phyloP scores from a whole-genome alignment of 2,888 invertebrate genomes.

The Drosophila picticornis region DNA sequence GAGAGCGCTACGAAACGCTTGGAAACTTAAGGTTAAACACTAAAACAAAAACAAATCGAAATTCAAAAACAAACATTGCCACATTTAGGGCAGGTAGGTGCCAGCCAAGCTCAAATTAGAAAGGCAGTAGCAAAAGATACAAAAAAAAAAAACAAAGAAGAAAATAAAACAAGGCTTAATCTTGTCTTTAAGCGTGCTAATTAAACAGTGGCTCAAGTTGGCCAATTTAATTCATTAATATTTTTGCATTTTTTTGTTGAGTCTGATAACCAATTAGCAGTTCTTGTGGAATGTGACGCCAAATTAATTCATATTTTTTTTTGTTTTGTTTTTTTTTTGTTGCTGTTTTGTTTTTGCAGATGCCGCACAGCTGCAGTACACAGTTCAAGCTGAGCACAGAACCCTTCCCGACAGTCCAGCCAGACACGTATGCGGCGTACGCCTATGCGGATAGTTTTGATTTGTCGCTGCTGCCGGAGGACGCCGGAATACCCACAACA shows the following conservation, averaged over 20 bases:
- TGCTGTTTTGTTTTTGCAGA: conserved; percentile 49
- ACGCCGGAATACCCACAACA: conserved; percentile 82
- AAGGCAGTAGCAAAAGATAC: conserved; percentile 50
- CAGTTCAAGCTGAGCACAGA: conserved; percentile 67
- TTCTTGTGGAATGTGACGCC: conserved; percentile 23
- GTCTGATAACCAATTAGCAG: conserved; percentile 45
- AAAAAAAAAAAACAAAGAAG: background rate
- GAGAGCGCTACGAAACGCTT: conserved; percentile 39
- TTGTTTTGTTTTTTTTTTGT: background rate
- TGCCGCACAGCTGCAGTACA: conserved; percentile 64
- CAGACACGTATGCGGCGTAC: conserved; percentile 82
- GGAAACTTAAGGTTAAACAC: conserved; percentile 64
- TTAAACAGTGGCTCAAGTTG: conserved; percentile 41
- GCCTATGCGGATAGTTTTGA: conserved; percentile 89
- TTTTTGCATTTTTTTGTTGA: conserved; percentile 38
- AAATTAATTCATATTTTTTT: background rate
- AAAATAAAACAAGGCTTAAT: conserved; percentile 8
- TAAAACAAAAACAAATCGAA: conserved; percentile 28
- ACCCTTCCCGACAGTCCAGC: conserved; percentile 49
- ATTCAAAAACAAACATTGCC: conserved; percentile 35
- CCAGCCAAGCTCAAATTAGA: conserved; percentile 62
- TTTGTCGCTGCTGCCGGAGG: conserved; percentile 89
- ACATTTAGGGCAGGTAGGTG: conserved; percentile 68
- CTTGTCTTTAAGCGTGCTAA: conserved; percentile 41
- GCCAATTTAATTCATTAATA: conserved; percentile 46